Evolutionary conservation across 2,888 invertebrate species (phyloP).

Genomic region (Sepioteuthis lessoniana): DNA sequence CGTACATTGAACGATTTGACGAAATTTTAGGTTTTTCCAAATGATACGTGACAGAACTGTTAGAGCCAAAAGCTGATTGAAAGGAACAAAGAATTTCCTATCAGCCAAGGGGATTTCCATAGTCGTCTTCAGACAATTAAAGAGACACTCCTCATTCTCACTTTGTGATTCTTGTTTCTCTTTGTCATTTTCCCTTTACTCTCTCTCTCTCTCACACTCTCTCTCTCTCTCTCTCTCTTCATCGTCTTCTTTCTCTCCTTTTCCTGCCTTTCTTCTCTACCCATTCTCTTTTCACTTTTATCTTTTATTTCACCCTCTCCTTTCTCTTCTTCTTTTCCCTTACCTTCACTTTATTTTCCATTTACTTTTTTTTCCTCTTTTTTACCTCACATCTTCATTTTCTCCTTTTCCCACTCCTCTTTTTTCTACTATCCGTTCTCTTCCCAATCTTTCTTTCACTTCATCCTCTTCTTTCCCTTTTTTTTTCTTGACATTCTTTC

Average conservation of each 20-base stretch:
- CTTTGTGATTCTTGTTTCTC: neutral
- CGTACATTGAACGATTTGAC: neutral
- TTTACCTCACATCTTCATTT: no score
- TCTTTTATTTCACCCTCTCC: neutral
- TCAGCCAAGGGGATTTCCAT: neutral
- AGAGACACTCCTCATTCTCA: neutral
- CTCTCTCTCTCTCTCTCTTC: neutral
- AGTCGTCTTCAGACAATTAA: neutral
- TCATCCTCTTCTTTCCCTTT: neutral
- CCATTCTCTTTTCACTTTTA: neutral
- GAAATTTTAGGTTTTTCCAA: constrained; percentile 24
- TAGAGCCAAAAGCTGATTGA: neutral
- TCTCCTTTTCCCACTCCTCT: neutral
- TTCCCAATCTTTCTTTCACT: neutral
- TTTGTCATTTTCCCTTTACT: neutral
- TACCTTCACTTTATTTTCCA: neutral
- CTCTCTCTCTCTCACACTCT: neutral
- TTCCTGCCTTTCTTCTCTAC: neutral
- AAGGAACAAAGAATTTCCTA: neutral
- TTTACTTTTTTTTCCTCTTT: neutral
- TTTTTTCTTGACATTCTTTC: neutral
- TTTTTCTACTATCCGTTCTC: neutral
- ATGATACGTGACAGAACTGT: constrained; percentile 6
- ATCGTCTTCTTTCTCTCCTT: no score
- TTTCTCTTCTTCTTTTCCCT: no score